Evolutionary conservation across 2,113 vertebrate genomes (phyloP), one percentile per base, ranked within the genome.

Genomic region (Gorilla gorilla): DNA sequence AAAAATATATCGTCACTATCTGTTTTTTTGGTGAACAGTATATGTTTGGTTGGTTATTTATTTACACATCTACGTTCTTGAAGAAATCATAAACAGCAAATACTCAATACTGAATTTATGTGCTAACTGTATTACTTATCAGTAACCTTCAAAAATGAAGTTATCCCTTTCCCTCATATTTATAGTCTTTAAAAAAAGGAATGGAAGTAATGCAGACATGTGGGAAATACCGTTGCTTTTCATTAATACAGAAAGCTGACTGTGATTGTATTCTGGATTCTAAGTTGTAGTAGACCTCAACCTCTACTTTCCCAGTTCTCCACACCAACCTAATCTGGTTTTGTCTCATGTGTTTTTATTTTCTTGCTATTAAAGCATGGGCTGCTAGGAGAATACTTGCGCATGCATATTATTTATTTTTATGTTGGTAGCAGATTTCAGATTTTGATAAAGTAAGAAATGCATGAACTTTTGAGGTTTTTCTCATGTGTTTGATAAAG

Each of bases 351-450:
- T 97, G 93, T 98, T 96, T 98, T 57, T 78, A 96, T 98, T 96
- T 96, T 97, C 95, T 98, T 98, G 97, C 97, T 97, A 83, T 98
- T 97, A 96, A 98, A 98, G 98, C 98, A 98, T 98, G 98, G 66
- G 96, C 97, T 98, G 94, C 92, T 97, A 90, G 45, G 79, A 97
- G 84, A 76, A 45, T 89, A 64, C 97, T 80, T 97, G 87, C 96
- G 94, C 98, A 98, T 98, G 98, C 98, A 97, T 98, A 87, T 94
- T 72, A 59, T 95, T 89, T 97, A 86, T 94, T 66, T 97, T 89
- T 96, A 90, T 87, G 14, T 85, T 93, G 79, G 55, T 61, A 92
- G 30, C 87, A 83, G 73, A 88, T 96, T 97, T 97, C 72, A 90
- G 61, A 66, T n/a, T 88, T 90, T 57, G 73, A 32, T 75, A 72